phyloP scores from a whole-genome alignment of 1,140 invertebrate species.

The Drosophila neocordata region DNA sequence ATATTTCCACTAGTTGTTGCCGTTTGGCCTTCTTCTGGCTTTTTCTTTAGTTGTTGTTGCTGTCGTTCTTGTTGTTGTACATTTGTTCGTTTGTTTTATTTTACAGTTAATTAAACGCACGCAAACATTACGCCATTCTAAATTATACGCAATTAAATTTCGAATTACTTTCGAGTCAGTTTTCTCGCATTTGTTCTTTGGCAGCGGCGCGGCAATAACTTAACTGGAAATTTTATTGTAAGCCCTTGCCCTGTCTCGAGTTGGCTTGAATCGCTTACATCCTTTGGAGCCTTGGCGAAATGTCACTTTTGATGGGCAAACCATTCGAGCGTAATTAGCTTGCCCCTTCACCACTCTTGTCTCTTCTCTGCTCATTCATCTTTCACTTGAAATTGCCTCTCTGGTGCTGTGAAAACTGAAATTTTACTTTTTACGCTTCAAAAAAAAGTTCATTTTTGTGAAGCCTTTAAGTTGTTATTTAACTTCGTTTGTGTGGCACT shows the following conservation, averaged over 20 bases:
- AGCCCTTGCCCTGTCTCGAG: constrained; percentile 53
- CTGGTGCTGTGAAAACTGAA: neutral
- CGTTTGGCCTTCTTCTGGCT: constrained; percentile 34
- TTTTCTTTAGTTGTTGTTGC: constrained; percentile 28
- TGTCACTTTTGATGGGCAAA: constrained; percentile 70
- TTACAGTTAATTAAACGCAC: constrained; percentile 79
- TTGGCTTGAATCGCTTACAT: neutral
- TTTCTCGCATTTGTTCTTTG: constrained; percentile 38
- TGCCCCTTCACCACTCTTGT: neutral
- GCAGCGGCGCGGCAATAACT: constrained; percentile 68
- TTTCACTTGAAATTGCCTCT: neutral
- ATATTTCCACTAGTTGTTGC: constrained; percentile 36
- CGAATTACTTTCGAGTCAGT: constrained; percentile 73
- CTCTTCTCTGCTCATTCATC: no score
- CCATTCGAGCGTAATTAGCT: constrained; percentile 43
- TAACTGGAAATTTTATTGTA: constrained; percentile 77
- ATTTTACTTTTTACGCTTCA: constrained; percentile 45
- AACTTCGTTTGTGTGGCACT: constrained; percentile 60
- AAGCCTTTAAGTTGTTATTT: constrained; percentile 59
- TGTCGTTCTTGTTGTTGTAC: constrained; percentile 15
- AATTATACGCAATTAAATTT: constrained; percentile 80
- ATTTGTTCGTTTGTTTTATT: constrained; percentile 54
- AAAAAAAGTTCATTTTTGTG: constrained; percentile 25
- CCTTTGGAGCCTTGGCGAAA: constrained; percentile 22
- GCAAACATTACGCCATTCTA: constrained; percentile 76